Percentiles rank a stretch among this genome's conserved stretches.
Evolutionary conservation across 2,113 vertebrate genomes (phyloP).

Genomic region (Megaceryle torquata): DNA sequence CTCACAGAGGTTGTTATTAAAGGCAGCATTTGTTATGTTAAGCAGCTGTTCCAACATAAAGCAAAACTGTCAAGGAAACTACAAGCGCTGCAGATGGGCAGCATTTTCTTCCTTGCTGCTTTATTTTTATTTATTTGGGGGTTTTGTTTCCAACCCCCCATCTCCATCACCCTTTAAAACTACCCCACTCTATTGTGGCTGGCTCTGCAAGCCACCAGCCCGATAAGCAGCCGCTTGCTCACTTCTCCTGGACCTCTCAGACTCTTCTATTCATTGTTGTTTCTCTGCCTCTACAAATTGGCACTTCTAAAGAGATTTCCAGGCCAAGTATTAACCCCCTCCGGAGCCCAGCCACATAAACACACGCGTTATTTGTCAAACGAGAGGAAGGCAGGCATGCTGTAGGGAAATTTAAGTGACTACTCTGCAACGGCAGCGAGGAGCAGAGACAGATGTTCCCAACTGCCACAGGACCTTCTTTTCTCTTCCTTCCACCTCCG

Average conservation of each 20-base stretch:
- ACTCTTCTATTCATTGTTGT: constrained; percentile 42
- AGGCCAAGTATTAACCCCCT: constrained; percentile 64
- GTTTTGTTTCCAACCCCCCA: background rate
- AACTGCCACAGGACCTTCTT: background rate
- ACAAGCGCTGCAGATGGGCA: constrained; percentile 18
- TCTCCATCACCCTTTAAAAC: constrained; percentile 38
- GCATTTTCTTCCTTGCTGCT: constrained; percentile 56
- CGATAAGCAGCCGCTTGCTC: constrained; percentile 31
- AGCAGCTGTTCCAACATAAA: constrained; percentile 69
- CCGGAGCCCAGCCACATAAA: constrained; percentile 56
- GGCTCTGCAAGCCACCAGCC: constrained; percentile 27
- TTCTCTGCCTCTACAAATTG: constrained; percentile 55
- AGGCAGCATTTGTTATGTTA: constrained; percentile 62
- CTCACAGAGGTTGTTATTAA: constrained; percentile 14
- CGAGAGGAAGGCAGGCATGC: constrained; percentile 3
- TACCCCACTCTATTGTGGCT: background rate
- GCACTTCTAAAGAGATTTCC: constrained; percentile 64
- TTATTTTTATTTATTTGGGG: constrained; percentile 37
- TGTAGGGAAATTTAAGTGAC: constrained; percentile 33
- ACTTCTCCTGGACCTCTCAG: background rate
- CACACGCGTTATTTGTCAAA: constrained; percentile 52
- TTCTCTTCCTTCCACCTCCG: background rate
- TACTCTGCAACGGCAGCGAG: background rate
- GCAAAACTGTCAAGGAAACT: constrained; percentile 52
- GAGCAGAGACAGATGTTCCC: background rate